Base-by-base conservation (phyloP, 2,113 vertebrate genomes). In the Malurus elegans region DNA sequence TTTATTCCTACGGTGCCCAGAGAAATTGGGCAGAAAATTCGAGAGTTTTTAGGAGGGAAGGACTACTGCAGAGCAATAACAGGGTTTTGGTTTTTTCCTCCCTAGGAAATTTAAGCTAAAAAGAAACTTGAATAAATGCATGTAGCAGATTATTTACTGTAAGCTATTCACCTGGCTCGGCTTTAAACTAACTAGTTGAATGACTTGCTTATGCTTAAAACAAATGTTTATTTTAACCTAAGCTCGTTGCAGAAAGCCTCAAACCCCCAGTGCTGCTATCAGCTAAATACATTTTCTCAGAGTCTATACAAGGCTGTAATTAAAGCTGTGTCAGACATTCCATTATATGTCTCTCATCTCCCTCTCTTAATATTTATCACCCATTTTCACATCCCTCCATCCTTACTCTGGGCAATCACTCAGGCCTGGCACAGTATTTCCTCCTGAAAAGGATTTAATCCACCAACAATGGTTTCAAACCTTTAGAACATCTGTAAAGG, bases 191-290 rank as follows among this genome's bases (percentile, higher is more conserved):
- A 74, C 90, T 64, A 40, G 86, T 69, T 56, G 74, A 91, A 86
- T 89, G 53, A 57, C 79, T 95, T 90, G 61, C 65, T 70, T 64
- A 19, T 79, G 53, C 81, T 90, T 95, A 92, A 96, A 96, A 91
- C 80, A 92, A 91, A 94, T 93, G 92, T 90, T 96, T 90, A 50
- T 96, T 96, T 93, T 96, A 96, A 96, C 74, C n/a, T 48, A 64
- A 90, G 61, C 87, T 71, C 9, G 2, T 29, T 90, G 82, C 70
- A 88, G 89, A 90, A 92, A 92, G 80, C 54, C 61, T 86, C 90
- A 44, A 87, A 45, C 74, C 81, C 74, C 65, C 44, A 71, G 64
- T 53, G 62, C 93, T 84, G 78, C 84, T 92, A 56, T 84, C 7
- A 32, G 79, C 88, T 86, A 93, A 92, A 95, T 94, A 34, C 71